A percentile compares a stretch with the other conserved stretches of the same genome.
phyloP scores from a whole-genome alignment of 1,140 invertebrate genomes.

The Neodiprion pinetum region DNA sequence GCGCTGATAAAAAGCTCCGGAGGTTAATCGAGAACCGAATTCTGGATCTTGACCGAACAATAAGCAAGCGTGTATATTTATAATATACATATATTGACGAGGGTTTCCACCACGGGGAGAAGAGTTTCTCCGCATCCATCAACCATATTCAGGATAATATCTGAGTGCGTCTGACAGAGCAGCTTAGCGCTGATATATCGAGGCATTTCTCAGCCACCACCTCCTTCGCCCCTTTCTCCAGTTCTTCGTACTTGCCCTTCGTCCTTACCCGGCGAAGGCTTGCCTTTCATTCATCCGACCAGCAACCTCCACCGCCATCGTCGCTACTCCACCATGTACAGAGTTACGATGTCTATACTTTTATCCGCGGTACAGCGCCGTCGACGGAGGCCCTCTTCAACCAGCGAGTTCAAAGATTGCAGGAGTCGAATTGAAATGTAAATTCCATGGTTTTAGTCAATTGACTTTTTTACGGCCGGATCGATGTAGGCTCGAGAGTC shows the following conservation, averaged over 20 bases:
- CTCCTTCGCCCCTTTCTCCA: constrained; percentile 21
- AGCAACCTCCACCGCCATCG: neutral
- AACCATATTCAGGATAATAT: constrained; percentile 44
- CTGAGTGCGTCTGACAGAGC: constrained; percentile 38
- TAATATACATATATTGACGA: neutral
- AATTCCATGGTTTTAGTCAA: neutral
- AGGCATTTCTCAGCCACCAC: constrained; percentile 38
- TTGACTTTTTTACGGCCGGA: neutral
- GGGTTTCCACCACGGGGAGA: constrained; percentile 20
- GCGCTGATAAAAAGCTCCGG: too few species aligned
- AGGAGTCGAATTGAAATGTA: neutral
- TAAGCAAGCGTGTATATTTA: neutral
- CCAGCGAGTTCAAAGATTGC: too few species aligned
- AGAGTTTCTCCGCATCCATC: constrained; percentile 42
- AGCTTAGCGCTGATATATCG: constrained; percentile 43
- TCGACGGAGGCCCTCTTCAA: too few species aligned
- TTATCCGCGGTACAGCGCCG: too few species aligned
- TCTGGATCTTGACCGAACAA: too few species aligned
- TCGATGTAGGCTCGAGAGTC: too few species aligned
- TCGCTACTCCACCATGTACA: neutral
- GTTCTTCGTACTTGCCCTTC: neutral
- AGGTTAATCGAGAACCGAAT: too few species aligned
- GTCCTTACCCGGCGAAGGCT: neutral
- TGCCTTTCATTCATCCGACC: neutral
- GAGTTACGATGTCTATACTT: neutral